These are phyloP conservation scores for Polydesmus complanatus DNA, from an alignment of 2,888 invertebrate genomes.

Conservation along the genomic window DNA sequence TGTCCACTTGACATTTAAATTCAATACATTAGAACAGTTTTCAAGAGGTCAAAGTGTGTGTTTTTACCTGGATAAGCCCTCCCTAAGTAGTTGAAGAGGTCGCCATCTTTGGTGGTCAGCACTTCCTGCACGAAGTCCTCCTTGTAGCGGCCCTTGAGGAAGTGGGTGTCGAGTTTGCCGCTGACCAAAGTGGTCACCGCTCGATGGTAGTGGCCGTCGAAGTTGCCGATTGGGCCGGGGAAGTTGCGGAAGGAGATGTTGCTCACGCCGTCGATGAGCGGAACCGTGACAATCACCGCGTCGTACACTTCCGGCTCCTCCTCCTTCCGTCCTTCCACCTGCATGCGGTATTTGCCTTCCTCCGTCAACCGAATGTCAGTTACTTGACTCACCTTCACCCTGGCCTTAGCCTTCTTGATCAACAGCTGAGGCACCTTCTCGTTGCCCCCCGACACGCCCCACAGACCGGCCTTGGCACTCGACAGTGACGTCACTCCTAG, in stretches of 20 bases:
- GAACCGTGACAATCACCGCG: conserved; percentile 31
- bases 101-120: conserved; percentile 24
- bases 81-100: conserved; percentile 27
- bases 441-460: conserved; percentile 35
- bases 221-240: conserved; percentile 19
- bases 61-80: conserved; percentile 1
- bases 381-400: conserved; percentile 24
- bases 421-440: conserved; percentile 22
- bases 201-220: conserved; percentile 25
- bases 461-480: conserved; percentile 30
- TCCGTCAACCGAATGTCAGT: conserved; percentile 23
- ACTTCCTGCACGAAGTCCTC: conserved; percentile 20
- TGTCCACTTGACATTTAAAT: no score
- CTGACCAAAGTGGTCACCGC: conserved; percentile 30
- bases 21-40: no score
- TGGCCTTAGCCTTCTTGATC: conserved; percentile 26
- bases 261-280: conserved; percentile 23
- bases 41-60: no score
- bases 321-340: neutral
- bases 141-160: conserved; percentile 14
- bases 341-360: conserved; percentile 18
- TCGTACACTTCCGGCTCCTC: conserved; percentile 24
- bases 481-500: conserved; percentile 33
- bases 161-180: conserved; percentile 27
- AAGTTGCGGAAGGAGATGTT: conserved; percentile 29